phyloP scores from a whole-genome alignment of 2,113 vertebrate species.

The Notarius lentiginosus region DNA sequence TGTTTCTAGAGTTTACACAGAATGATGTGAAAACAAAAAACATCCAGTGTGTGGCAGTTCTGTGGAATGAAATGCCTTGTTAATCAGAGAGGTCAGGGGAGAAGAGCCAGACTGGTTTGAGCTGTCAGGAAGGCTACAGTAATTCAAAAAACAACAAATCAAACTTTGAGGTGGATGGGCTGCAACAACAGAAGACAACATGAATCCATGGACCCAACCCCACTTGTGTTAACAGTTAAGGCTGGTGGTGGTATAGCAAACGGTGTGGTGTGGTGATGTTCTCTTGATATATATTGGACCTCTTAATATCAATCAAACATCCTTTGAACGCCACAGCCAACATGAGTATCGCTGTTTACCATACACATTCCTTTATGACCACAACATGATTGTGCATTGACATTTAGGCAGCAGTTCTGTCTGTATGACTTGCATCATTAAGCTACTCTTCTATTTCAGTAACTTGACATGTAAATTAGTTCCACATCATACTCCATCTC shows the following conservation, averaged over 20 bases:
- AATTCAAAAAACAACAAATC: neutral
- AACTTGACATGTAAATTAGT: neutral
- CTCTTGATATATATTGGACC: neutral
- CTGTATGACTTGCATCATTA: neutral
- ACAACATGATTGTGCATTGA: neutral
- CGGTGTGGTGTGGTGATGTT: neutral
- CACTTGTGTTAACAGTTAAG: neutral
- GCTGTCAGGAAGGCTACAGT: neutral
- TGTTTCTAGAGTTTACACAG: neutral
- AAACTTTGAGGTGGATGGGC: neutral
- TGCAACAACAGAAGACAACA: neutral
- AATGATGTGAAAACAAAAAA: neutral
- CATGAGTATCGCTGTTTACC: neutral
- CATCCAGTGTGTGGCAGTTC: neutral
- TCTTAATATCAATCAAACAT: neutral
- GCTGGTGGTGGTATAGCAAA: no score
- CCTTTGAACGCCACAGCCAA: neutral
- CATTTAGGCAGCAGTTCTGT: neutral
- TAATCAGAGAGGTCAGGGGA: neutral
- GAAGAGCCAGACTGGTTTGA: neutral
- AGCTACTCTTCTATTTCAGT: neutral
- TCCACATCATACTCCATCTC: neutral
- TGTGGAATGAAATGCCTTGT: neutral
- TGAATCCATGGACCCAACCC: neutral
- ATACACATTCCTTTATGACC: no score